Percentiles rank a stretch among this genome's conserved stretches.
Evolutionary conservation across 2,888 invertebrate species (phyloP).

Genomic region (Ophioninae sp.): DNA sequence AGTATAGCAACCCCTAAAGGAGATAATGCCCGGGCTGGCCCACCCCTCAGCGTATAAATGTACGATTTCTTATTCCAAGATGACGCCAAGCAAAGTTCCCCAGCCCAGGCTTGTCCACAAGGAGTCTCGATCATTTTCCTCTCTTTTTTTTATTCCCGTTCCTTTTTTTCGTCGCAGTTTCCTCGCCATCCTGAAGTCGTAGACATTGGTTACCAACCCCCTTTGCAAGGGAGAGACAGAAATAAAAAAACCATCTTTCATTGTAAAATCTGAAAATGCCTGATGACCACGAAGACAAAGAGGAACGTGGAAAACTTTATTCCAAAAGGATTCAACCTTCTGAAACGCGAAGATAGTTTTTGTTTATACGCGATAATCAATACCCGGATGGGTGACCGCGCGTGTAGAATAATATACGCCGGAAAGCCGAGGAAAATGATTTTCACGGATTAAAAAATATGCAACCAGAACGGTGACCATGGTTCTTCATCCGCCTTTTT

Average conservation of each 20-base stretch:
- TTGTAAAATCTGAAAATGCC: conserved; percentile 37
- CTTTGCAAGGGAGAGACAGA: not conserved
- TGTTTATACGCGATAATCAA: no score
- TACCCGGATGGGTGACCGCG: no score
- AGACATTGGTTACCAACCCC: conserved; percentile 43
- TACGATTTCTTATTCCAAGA: conserved; percentile 76
- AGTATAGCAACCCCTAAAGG: conserved; percentile 63
- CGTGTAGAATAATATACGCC: no score
- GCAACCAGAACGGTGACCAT: no score
- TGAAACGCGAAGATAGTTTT: not conserved
- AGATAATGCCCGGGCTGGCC: conserved; percentile 70
- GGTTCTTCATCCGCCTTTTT: no score
- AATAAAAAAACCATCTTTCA: conserved; percentile 53
- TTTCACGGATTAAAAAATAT: no score
- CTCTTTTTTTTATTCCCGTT: conserved; percentile 27
- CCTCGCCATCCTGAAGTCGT: conserved; percentile 39
- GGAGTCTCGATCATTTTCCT: conserved; percentile 30
- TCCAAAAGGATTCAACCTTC: not conserved
- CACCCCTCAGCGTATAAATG: conserved; percentile 71
- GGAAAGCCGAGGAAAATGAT: no score
- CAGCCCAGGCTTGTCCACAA: conserved; percentile 36
- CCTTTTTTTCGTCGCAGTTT: conserved; percentile 22
- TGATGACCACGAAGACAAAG: conserved; percentile 46
- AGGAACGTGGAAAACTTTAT: not conserved
- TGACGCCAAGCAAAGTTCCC: conserved; percentile 66